Percentiles rank a stretch among this genome's conserved stretches.
These are phyloP conservation scores for Nebria salina DNA, from an alignment of 2,888 invertebrate genomes.

Conservation along the genomic window DNA sequence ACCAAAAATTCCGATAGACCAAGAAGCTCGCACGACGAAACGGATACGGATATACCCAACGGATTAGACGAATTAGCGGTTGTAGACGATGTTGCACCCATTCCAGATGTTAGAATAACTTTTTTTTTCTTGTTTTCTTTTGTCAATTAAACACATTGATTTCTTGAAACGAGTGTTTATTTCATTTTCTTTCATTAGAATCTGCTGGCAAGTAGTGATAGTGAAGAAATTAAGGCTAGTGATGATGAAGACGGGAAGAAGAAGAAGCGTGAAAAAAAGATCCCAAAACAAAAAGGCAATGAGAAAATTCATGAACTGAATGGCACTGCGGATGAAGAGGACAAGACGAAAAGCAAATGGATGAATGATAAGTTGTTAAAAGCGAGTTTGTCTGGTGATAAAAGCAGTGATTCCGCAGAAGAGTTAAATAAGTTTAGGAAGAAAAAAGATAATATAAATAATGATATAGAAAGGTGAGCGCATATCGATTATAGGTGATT, in stretches of 20 bases:
- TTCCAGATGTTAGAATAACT: conserved; percentile 25
- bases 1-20: conserved; percentile 18
- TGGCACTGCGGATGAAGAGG: neutral
- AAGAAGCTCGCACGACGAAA: conserved; percentile 11
- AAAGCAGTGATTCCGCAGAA: conserved; percentile 52
- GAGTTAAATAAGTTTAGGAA: conserved; percentile 48
- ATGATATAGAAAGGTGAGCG: conserved; percentile 36
- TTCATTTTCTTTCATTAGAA: neutral
- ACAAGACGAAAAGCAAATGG: conserved; percentile 50
- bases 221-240: conserved; percentile 48
- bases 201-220: conserved; percentile 44
- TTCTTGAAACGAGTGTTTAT: too few relatives aligned
- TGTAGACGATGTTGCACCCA: neutral
- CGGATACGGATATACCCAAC: conserved; percentile 4
- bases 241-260: conserved; percentile 31
- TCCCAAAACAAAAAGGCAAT: conserved; percentile 55
- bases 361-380: conserved; percentile 53
- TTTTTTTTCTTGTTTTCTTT: neutral
- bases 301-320: conserved; percentile 52
- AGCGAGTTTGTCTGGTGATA: conserved; percentile 48
- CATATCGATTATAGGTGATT: neutral
- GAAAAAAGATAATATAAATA: conserved; percentile 42
- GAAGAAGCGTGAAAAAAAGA: conserved; percentile 50
- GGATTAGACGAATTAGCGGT: neutral
- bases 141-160: too few relatives aligned